Evolutionary conservation across 1,140 invertebrate genomes (phyloP), one percentile per base, ranked within the genome.

Genomic region (Drosophila malerkotliana): DNA sequence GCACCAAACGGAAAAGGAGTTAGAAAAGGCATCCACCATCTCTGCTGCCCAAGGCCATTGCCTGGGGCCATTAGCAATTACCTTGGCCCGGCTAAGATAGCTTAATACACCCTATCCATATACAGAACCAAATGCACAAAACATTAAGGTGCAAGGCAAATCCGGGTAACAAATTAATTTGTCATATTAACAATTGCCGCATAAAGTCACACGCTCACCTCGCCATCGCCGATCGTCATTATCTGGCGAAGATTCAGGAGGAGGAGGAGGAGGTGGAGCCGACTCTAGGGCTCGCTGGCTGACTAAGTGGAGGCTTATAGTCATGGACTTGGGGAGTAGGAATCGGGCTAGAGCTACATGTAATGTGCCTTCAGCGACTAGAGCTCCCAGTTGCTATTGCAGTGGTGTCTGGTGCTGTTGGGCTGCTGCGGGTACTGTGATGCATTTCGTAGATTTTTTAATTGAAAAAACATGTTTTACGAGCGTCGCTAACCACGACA

Each of bases 391-490:
- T 47, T 47, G 8, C 18, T 47, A 10, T 44, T 44, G n/a, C 15
- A 44, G 24, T 53, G 53, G 47, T 68, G 54, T 55, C 32, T 41
- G 54, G 57, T 5, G 26, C 5, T 28, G 26, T 74, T 72, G 72
- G 18, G 55, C 73, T 69, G 77, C 66, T 69, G 77, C 66, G 47
- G 62, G 68, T 45, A 53, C 37, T 67, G 63, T 66, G 75, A 82
- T 87, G 82, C 83, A 88, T 87, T 87, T 87, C 67, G 79, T 79
- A 88, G 79, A 79, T 88, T 88, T 85, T 81, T 88, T 88, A 88
- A 88, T 88, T 88, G 83, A 88, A 88, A 88, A 88, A 88, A 89
- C 83, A 88, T 88, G 83, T 88, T 88, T 87, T 88, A 88, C 83
- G 83, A 83, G 79, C 83, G 74, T 77, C 76, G 76, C 83, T 83